Conservation (phyloP, 2,797 vertebrate species). For the Helicolenus hilgendorfi region DNA sequence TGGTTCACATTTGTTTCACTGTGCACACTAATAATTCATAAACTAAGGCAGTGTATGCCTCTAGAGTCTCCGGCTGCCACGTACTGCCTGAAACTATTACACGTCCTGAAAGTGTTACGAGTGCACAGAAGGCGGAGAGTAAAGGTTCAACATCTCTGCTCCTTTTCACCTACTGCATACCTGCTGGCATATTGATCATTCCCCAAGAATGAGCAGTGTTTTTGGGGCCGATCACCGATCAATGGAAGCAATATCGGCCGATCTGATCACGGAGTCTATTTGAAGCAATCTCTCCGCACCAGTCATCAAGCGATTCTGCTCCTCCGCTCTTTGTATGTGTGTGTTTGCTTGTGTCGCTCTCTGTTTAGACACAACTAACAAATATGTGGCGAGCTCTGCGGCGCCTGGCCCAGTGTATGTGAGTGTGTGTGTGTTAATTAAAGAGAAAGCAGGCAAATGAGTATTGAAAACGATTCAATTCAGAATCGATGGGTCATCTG, state of each 20-base stretch:
- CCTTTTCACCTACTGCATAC: neutral
- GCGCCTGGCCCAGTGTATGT: neutral
- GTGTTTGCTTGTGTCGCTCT: neutral
- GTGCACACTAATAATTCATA: constrained; percentile 5
- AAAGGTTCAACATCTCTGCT: neutral
- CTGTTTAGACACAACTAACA: neutral
- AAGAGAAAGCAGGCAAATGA: neutral
- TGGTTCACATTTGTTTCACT: neutral
- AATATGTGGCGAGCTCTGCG: neutral
- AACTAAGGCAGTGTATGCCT: neutral
- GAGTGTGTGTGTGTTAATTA: neutral
- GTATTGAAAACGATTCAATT: neutral
- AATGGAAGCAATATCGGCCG: neutral
- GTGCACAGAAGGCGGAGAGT: neutral
- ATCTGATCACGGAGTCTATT: neutral
- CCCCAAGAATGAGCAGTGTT: neutral
- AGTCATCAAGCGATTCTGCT: neutral
- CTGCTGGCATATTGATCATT: neutral
- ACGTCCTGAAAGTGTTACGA: neutral
- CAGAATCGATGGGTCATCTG: neutral
- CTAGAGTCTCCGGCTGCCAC: neutral
- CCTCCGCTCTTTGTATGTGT: neutral
- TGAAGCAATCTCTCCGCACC: neutral
- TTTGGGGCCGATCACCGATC: neutral
- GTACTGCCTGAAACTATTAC: neutral